Evolutionary conservation across 1,140 invertebrate genomes (phyloP), one percentile per base, ranked within the genome.

Genomic region (Papilio polyxenes): DNA sequence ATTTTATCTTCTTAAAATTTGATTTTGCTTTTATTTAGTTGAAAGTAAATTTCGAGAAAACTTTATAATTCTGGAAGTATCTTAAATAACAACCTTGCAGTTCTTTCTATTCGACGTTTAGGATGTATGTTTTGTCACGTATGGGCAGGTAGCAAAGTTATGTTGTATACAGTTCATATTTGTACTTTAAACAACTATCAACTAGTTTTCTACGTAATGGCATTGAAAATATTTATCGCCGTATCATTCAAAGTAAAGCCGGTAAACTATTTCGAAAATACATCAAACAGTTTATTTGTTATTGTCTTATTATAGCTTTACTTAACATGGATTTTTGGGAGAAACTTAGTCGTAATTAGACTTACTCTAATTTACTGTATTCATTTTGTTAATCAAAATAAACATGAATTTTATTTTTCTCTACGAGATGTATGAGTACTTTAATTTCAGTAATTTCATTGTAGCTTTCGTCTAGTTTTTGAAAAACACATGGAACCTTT

Each of bases 201-300:
- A 37, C 65, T 72, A 40, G 65, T 69, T 69, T 31, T 72, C 4
- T 37, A 69, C 4, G 65, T 72, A 40, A 40, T 72, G 65, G 11
- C 65, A 72, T 72, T 72, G 65, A 37, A 72, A 72, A 72, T 72
- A 72, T 72, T 72, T 72, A 72, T 40, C 65, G 65, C 65, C 31
- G 40, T 72, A 72, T 72, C 65, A 40, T 40, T 72, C 65, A 72
- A 72, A 72, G 65, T 72, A 72, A 37, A 40, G 31, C 31, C 65
- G 37, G 23, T 69, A 23, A 72, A 72, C 11, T 37, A 37, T 37
- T 72, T 72, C 59, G n/a, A 62, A 62, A 20, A 62, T 62, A 62
- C 23, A 20, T 17, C 40, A 44, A 44, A 62, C 59, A 62, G 59
- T 20, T 20, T 62, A 20, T 62, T 51, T 51, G 3, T 51, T 9